Evolutionary conservation across 2,113 vertebrate genomes (phyloP).

Genomic region (Oxyruncus cristatus): DNA sequence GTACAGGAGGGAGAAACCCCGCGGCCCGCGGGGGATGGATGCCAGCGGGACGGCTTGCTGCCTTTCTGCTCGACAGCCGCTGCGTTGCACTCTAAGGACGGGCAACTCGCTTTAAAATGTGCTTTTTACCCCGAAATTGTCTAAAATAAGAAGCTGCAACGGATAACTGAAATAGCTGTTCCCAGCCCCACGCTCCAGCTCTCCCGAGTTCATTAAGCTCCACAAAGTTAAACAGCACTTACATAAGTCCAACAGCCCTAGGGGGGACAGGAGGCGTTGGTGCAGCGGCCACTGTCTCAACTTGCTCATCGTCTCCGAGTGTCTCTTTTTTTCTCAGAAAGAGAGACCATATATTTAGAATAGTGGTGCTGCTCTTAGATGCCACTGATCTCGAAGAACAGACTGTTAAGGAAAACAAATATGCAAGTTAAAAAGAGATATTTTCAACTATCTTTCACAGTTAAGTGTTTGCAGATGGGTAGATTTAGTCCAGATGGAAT

Average conservation of each 20-base stretch:
- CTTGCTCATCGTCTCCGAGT: fast-evolving
- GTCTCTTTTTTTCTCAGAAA: background rate
- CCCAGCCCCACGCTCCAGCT: background rate
- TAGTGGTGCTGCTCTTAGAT: background rate
- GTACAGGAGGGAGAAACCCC: no score
- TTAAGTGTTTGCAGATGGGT: background rate
- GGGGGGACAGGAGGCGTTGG: fast-evolving
- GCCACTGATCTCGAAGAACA: background rate
- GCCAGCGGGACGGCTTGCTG: fast-evolving
- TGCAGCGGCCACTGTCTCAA: background rate
- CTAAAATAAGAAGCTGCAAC: background rate
- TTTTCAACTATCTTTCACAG: background rate
- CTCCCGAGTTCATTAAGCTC: background rate
- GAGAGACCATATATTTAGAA: background rate
- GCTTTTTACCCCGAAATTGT: background rate
- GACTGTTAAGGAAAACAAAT: background rate
- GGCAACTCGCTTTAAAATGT: background rate
- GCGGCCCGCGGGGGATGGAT: fast-evolving
- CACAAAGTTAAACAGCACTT: background rate
- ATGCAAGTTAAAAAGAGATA: background rate
- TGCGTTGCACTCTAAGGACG: background rate
- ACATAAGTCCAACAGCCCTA: fast-evolving
- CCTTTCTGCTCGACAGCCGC: fast-evolving
- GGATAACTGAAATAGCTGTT: background rate
- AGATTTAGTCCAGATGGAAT: background rate